Evolutionary conservation across 2,888 invertebrate species (phyloP).

Genomic region (Germaria angustata): DNA sequence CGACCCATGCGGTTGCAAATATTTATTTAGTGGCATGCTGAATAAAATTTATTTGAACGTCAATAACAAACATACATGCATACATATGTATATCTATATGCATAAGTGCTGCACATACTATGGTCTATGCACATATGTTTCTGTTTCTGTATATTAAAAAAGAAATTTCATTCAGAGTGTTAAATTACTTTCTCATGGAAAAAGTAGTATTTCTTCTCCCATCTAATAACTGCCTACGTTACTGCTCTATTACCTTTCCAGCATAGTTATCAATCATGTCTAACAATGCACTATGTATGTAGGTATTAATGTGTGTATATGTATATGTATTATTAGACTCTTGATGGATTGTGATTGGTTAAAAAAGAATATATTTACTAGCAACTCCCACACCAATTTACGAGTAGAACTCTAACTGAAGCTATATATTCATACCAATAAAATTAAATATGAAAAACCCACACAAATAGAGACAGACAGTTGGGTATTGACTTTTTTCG

Average conservation of each 20-base stretch:
- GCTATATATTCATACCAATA: not conserved
- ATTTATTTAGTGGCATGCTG: not conserved
- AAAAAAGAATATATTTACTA: not conserved
- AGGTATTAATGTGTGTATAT: no score
- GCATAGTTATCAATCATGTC: slow-evolving; percentile 10
- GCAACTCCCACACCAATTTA: slow-evolving; percentile 26
- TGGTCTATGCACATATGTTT: no score
- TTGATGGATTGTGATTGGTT: slow-evolving; percentile 46
- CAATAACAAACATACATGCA: not conserved
- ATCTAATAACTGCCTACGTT: not conserved
- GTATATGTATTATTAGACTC: not conserved
- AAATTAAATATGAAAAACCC: slow-evolving; percentile 4
- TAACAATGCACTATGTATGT: no score
- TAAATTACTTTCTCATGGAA: not conserved
- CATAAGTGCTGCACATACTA: no score
- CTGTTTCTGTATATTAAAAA: no score
- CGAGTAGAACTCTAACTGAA: not conserved
- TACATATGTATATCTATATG: no score
- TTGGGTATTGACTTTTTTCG: no score
- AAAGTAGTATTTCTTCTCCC: not conserved
- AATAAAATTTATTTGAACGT: not conserved
- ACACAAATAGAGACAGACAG: not conserved
- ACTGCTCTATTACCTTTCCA: not conserved
- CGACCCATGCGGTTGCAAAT: not conserved
- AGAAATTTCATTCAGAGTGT: no score